These are phyloP conservation scores for Eretmocerus hayati DNA, from an alignment of 2,888 invertebrate genomes.

Conservation along the genomic window DNA sequence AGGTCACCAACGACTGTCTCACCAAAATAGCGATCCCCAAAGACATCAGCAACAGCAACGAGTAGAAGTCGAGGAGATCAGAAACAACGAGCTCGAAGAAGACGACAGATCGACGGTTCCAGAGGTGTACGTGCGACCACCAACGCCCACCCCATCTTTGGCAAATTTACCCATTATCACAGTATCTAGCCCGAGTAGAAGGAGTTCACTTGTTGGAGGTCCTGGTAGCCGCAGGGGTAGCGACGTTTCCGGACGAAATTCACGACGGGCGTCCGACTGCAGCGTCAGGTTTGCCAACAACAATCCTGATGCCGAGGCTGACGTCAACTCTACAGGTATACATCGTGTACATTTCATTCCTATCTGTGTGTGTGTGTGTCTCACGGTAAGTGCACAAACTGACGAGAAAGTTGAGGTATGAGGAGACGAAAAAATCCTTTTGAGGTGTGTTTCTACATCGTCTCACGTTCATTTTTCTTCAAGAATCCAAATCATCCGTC, in stretches of 20 bases:
- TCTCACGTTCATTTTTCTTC: too few species aligned
- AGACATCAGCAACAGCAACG: constrained; percentile 15
- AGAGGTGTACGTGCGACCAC: constrained; percentile 43
- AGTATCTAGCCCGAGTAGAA: constrained; percentile 41
- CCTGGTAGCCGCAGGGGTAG: constrained; percentile 38
- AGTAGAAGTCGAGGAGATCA: too few species aligned
- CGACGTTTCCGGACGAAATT: constrained; percentile 28
- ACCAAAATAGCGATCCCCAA: neutral
- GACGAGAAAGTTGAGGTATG: too few species aligned
- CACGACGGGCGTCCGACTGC: constrained; percentile 38
- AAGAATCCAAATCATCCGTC: too few species aligned
- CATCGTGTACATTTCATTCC: too few species aligned
- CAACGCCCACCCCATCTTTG: constrained; percentile 40
- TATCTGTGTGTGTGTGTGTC: too few species aligned
- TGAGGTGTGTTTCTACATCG: too few species aligned
- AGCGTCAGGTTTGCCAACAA: constrained; percentile 39
- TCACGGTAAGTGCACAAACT: too few species aligned
- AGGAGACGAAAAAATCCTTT: too few species aligned
- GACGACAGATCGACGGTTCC: constrained; percentile 37
- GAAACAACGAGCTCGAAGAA: neutral
- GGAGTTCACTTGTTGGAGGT: constrained; percentile 40
- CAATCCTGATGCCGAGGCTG: too few species aligned
- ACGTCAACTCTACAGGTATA: too few species aligned
- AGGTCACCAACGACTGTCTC: too few species aligned
- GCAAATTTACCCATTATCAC: constrained; percentile 40